Evolutionary conservation across 2,888 invertebrate species (phyloP).

Genomic region (Tenthredo amoena): DNA sequence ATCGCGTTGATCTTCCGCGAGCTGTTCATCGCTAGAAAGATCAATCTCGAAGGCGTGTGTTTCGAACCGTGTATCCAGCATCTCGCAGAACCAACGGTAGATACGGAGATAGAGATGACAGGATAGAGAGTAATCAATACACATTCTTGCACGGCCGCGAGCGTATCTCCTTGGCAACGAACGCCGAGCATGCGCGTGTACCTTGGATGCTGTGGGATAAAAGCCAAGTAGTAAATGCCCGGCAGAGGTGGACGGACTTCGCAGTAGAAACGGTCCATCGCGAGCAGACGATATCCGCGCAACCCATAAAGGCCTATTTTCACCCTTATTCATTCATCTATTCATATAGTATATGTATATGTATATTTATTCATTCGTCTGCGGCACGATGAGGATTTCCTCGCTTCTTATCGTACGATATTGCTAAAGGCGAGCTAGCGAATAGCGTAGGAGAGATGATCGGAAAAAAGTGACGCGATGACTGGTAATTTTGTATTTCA

Average conservation of each 20-base stretch:
- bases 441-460: not conserved
- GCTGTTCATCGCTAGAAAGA: not conserved
- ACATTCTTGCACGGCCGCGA: conserved; percentile 70
- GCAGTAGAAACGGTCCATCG: conserved; percentile 40
- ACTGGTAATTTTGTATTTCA: not conserved
- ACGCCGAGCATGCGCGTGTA: conserved; percentile 62
- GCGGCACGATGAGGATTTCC: not conserved
- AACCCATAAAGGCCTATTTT: not conserved
- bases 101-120: conserved; percentile 67
- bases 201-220: not conserved
- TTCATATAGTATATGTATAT: not conserved
- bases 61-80: not conserved
- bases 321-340: not conserved
- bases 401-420: not conserved
- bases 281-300: not conserved
- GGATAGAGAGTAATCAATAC: conserved; percentile 74
- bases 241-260: not conserved
- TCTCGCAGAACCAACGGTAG: conserved; percentile 56
- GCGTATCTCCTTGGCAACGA: conserved; percentile 68
- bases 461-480: not conserved
- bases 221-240: conserved; percentile 11
- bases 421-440: not conserved
- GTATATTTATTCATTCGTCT: conserved; percentile 22
- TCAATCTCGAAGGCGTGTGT: conserved; percentile 23
- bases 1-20: not conserved